These are phyloP conservation scores for Seriola dumerili DNA, from an alignment of 2,113 vertebrate species.

Conservation along the genomic window DNA sequence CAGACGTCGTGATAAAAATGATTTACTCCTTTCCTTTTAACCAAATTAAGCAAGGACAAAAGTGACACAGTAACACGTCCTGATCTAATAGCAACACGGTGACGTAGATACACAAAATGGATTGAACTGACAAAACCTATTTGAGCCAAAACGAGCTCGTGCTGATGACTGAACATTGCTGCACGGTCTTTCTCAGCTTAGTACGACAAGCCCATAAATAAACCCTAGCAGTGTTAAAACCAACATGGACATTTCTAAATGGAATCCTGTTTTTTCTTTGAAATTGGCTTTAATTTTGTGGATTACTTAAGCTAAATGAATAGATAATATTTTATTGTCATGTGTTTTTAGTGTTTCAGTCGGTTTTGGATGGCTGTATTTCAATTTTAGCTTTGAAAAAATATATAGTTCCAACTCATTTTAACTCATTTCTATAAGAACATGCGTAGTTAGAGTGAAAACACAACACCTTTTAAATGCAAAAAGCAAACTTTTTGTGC, in stretches of 20 bases:
- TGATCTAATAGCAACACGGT: conserved; percentile 61
- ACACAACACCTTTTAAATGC: not conserved
- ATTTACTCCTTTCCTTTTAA: conserved; percentile 80
- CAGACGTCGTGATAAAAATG: conserved; percentile 44
- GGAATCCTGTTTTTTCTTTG: conserved; percentile 10
- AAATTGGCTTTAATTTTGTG: not conserved
- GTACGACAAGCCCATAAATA: conserved; percentile 56
- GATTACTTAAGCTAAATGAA: too few relatives aligned
- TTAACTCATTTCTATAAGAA: not conserved
- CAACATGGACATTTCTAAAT: not conserved
- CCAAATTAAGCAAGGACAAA: conserved; percentile 70
- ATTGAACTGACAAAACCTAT: conserved; percentile 72
- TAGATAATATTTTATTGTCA: too few relatives aligned
- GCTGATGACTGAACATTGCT: conserved; percentile 60
- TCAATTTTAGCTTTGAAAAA: not conserved
- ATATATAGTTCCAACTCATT: not conserved
- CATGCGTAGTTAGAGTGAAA: not conserved
- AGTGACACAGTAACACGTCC: conserved; percentile 55
- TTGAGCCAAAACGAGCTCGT: conserved; percentile 47
- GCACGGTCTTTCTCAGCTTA: conserved; percentile 24
- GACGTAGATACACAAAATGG: conserved; percentile 63
- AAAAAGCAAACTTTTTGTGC: conserved; percentile 17
- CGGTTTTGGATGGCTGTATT: not conserved
- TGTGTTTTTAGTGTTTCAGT: not conserved
- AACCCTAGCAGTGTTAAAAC: conserved; percentile 16